Percentiles rank a stretch among this genome's conserved stretches.
Evolutionary conservation across 2,888 invertebrate genomes (phyloP).

Genomic region (Mesorhabditis sp.): DNA sequence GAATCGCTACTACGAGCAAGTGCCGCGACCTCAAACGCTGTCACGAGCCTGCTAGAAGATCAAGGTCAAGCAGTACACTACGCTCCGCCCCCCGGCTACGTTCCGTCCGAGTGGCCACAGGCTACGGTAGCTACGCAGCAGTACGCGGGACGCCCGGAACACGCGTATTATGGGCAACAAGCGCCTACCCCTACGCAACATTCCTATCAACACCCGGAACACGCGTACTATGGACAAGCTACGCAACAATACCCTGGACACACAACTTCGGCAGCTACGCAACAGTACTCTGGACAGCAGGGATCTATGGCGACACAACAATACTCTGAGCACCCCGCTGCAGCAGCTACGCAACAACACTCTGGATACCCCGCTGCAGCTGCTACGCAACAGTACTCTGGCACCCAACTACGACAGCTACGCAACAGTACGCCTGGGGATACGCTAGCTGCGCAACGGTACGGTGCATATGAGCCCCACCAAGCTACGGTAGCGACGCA

Average conservation of each 20-base stretch:
- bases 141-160: not conserved
- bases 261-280: no score
- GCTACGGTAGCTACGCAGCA: not conserved
- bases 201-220: not conserved
- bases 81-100: not conserved
- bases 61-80: not conserved
- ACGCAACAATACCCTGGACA: not conserved
- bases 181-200: not conserved
- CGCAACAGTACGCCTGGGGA: no score
- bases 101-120: conserved; percentile 2
- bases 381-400: no score
- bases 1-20: conserved; percentile 13
- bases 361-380: no score
- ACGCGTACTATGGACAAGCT: not conserved
- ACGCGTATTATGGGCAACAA: not conserved
- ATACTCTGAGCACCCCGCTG: no score
- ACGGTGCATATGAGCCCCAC: no score
- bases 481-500: not conserved
- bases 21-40: conserved; percentile 13
- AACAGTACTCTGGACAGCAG: no score
- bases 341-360: no score
- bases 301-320: no score
- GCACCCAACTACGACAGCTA: no score
- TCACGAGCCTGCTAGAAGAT: not conserved
- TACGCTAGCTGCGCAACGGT: no score